phyloP scores from a whole-genome alignment of 2,113 vertebrate species.

The Struthio camelus region DNA sequence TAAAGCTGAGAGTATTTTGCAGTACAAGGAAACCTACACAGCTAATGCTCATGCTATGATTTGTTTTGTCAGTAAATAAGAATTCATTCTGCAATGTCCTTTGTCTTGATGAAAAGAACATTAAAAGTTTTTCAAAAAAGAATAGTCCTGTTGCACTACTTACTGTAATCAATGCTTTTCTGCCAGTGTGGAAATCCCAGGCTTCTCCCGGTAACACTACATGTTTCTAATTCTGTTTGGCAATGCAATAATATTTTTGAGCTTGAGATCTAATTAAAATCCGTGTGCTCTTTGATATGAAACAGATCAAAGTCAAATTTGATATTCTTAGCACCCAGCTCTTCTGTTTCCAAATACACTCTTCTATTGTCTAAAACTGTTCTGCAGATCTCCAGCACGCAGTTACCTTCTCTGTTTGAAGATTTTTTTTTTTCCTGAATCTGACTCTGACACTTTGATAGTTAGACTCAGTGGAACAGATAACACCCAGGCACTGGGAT shows the following conservation, averaged over 20 bases:
- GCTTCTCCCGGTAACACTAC: constrained; percentile 17
- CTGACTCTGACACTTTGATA: constrained; percentile 35
- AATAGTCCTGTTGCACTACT: constrained; percentile 14
- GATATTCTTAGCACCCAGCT: constrained; percentile 36
- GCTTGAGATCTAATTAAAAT: constrained; percentile 60
- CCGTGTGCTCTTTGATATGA: constrained; percentile 21
- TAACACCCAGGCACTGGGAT: not conserved
- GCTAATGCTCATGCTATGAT: not conserved
- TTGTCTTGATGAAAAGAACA: not conserved
- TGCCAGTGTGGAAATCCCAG: constrained; percentile 34
- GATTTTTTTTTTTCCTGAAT: not conserved
- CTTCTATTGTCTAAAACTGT: constrained; percentile 16
- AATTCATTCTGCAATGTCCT: not conserved
- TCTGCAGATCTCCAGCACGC: constrained; percentile 37
- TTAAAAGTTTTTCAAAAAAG: not conserved
- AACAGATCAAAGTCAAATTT: constrained; percentile 51
- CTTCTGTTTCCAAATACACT: not conserved
- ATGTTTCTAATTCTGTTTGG: constrained; percentile 50
- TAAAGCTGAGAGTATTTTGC: not conserved
- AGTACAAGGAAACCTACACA: not conserved
- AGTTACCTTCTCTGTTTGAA: constrained; percentile 40
- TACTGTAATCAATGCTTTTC: not conserved
- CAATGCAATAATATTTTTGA: not conserved
- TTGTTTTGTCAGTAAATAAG: constrained; percentile 27
- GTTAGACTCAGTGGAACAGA: constrained; percentile 5